A percentile compares a stretch with the other conserved stretches of the same genome.
Conservation (phyloP, 2,113 vertebrate genomes). For the Saguinus imperator region DNA sequence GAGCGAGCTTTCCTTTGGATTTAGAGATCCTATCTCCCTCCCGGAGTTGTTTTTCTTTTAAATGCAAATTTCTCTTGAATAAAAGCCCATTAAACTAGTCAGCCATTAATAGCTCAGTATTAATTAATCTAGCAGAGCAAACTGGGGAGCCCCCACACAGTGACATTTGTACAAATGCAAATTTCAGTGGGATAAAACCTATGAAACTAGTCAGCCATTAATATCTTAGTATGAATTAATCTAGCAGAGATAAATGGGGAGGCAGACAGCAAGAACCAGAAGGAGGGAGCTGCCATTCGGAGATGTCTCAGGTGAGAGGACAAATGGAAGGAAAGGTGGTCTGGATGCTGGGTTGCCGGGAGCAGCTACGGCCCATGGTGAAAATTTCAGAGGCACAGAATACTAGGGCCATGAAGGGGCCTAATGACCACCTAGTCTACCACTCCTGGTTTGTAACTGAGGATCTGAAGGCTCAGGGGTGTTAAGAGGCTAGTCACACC, state of each 20-base stretch:
- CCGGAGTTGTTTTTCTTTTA: not conserved
- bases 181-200: not conserved
- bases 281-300: not conserved
- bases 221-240: not conserved
- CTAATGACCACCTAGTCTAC: fast-evolving
- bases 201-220: not conserved
- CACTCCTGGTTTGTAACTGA: not conserved
- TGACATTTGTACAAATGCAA: not conserved
- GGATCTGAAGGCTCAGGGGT: not conserved
- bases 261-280: not conserved
- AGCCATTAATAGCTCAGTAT: slow-evolving; percentile 1
- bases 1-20: not conserved
- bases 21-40: not conserved
- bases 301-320: not conserved
- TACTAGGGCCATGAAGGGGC: not conserved
- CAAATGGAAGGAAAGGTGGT: not conserved
- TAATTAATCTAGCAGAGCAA: not conserved
- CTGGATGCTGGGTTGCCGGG: fast-evolving
- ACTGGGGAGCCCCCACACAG: not conserved
- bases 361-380: fast-evolving
- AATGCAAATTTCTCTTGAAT: not conserved
- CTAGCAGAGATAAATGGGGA: not conserved
- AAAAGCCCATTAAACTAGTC: not conserved
- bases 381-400: not conserved
- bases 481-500: not conserved